Evolutionary conservation across 2,888 invertebrate genomes (phyloP).

Genomic region (Brachylomia viminalis): DNA sequence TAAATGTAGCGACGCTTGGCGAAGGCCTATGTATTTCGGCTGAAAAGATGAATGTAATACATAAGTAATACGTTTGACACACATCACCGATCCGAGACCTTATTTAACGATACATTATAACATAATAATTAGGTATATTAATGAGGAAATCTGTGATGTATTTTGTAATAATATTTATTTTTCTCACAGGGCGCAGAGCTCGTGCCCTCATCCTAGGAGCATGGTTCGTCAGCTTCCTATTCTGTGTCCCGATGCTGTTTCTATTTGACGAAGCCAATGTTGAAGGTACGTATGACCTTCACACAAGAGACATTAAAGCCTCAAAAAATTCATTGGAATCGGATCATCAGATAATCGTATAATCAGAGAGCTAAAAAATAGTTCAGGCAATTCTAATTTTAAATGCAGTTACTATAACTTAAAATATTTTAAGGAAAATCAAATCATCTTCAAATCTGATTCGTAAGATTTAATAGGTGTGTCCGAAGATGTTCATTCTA

Average conservation of each 20-base stretch:
- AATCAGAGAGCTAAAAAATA: not conserved
- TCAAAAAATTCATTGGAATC: not conserved
- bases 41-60: not conserved
- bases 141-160: not conserved
- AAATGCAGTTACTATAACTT: not conserved
- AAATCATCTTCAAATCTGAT: not conserved
- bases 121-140: not conserved
- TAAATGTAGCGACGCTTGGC: no score
- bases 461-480: not conserved
- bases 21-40: no score
- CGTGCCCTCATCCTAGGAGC: constrained; percentile 94
- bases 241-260: constrained; percentile 96
- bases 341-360: not conserved
- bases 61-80: not conserved
- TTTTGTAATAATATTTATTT: not conserved
- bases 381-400: not conserved
- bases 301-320: not conserved
- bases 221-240: constrained; percentile 95
- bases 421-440: not conserved
- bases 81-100: not conserved
- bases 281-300: constrained; percentile 77
- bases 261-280: constrained; percentile 89
- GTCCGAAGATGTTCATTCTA: not conserved
- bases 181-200: constrained; percentile 94
- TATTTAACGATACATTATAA: not conserved